Base-by-base conservation (phyloP, 2,797 vertebrate species). In the Geotrypetes seraphini region DNA sequence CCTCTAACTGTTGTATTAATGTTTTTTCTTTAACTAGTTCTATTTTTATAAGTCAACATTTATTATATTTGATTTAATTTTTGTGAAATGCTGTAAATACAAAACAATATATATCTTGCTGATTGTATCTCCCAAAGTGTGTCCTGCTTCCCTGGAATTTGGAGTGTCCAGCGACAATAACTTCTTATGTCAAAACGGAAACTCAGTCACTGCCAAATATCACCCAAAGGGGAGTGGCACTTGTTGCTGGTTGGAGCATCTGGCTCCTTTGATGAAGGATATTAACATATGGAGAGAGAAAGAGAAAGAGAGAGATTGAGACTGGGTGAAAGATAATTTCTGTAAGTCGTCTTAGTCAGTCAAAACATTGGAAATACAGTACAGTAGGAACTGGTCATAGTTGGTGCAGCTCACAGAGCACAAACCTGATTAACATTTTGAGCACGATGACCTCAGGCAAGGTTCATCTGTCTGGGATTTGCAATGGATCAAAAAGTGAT, bases 381-480 rank as follows among this genome's bases (percentile, higher is more conserved):
- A 19, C 25, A 7, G 12, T 5, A 7, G 3, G 16, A 10, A 10
- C 2, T 15, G 12, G 5, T 14, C 7, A 15, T 44, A 1, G 22
- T 12, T 13, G 18, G 17, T 5, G n/a, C 13, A 3, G 29, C 14
- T 34, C 35, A n/a, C n/a, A 1, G 9, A 18, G 44, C 31, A 1
- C 8, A n/a, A n/a, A n/a, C n/a, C n/a, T 9, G 5, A 29, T 39
- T 38, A 5, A 12, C 17, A 25, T 22, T 38, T 13, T 14, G 12
- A 32, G 47, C 24, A 62, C 63, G 43, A 92, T 97, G 94, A 89
- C 92, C 78, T 89, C 91, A 36, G 81, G 85, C 53, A 89, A 85
- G 75, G 70, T 73, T 50, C 78, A 69, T 47, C 83, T 80, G 55
- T 60, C 75, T 17, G 60, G 77, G 45, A 78, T 76, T 40, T 77